Conservation (phyloP, 2,888 invertebrate species). For the Temnothorax rugatulus region DNA sequence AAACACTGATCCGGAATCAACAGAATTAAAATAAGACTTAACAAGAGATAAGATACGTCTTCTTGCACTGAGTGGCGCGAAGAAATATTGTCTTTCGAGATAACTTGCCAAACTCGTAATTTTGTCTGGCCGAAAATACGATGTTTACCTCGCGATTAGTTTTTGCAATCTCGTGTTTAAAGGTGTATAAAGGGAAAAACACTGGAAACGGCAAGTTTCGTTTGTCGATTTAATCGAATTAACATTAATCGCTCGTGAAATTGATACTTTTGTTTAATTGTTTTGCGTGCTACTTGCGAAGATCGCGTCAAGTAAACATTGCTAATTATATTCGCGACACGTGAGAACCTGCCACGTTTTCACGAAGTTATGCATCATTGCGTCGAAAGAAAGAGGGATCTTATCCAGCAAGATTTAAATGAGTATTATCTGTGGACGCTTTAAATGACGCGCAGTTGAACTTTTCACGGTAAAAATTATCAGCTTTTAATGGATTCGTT, state of each 20-base stretch:
- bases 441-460: not conserved
- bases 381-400: not conserved
- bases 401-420: not conserved
- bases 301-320: not conserved
- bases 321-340: not conserved
- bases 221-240: not conserved
- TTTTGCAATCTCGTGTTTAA: not conserved
- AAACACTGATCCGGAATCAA: not conserved
- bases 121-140: not conserved
- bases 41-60: conserved; percentile 16
- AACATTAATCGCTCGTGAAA: not conserved
- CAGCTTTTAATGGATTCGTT: not conserved
- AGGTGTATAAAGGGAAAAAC: not conserved
- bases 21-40: not conserved
- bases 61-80: not conserved
- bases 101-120: conserved; percentile 20
- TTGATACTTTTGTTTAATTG: not conserved
- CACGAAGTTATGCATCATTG: not conserved
- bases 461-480: not conserved
- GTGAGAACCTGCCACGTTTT: not conserved
- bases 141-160: conserved; percentile 2
- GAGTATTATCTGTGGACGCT: not conserved
- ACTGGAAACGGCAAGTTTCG: not conserved
- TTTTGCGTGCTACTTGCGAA: not conserved
- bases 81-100: not conserved